Evolutionary conservation across 2,888 invertebrate species (phyloP), one percentile per base, ranked within the genome.

Genomic region (Stenodema calcarata): DNA sequence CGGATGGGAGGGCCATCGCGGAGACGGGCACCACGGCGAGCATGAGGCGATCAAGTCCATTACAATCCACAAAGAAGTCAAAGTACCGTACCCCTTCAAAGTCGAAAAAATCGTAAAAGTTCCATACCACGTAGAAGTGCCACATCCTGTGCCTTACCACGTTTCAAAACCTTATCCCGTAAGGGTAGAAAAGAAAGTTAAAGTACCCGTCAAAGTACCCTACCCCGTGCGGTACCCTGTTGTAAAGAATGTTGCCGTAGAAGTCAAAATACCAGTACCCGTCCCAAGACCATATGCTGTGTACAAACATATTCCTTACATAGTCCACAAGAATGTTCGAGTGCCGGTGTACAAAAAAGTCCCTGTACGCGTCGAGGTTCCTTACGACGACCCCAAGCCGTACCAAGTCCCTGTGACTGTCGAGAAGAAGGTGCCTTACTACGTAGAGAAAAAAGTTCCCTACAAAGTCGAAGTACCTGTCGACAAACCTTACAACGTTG

Each of bases 101-200:
- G 89, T 90, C 18, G 89, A 90, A 85, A 90, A 90, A 87, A 88
- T 89, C 23, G 89, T 90, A 0, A 90, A 90, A 0, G 90, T 90
- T 81, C 90, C 90, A 9, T 89, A 90, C 9, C 86, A 88, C 80
- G 90, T 89, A 2, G 88, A 88, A 28, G 89, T 90, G 6, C 89
- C 89, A 18, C 87, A 88, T 23, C 90, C 90, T 1, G 89, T 89
- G 83, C 90, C 90, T 9, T 89, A 89, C 28, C 89, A 86, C 18
- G 89, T 90, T 12, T 87, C 88, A 23, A 89, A 89, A 80, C 89
- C 89, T n/a, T 89, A 89, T 86, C 89, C 90, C 16, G 89, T 89
- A 16, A 88, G 88, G 50, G 89, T 90, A 6, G 89, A 88, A 81
- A 89, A 89, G 42, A 88, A 88, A 30, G 89, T 89, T n/a, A 89